Conservation (phyloP, 2,888 invertebrate genomes). For the Linnaemya vulpina region DNA sequence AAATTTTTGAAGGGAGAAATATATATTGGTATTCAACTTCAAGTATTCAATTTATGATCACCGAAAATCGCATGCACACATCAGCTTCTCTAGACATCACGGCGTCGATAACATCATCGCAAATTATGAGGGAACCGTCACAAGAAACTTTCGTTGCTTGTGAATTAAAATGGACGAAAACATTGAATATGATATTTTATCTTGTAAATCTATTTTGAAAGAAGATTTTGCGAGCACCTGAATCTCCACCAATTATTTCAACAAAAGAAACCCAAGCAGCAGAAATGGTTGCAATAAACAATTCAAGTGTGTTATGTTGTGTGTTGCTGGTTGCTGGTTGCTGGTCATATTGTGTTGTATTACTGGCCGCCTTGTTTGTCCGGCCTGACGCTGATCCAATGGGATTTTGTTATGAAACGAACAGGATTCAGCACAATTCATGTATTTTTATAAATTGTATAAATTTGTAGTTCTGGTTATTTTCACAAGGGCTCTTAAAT, state of each 20-base stretch:
- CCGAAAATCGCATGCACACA: too few relatives aligned
- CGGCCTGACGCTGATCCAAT: conserved; percentile 49
- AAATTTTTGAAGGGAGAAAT: too few relatives aligned
- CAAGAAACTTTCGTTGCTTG: background rate
- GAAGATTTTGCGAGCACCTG: background rate
- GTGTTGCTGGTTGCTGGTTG: background rate
- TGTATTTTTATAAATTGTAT: conserved; percentile 53
- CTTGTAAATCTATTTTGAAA: background rate
- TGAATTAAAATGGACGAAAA: background rate
- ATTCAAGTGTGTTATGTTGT: conserved; percentile 39
- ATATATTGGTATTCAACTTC: too few relatives aligned
- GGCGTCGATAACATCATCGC: background rate
- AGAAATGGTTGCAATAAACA: conserved; percentile 43
- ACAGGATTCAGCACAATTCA: conserved; percentile 35
- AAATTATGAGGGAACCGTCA: background rate
- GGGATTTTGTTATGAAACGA: conserved; percentile 56
- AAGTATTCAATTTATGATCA: too few relatives aligned
- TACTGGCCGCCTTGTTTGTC: conserved; percentile 40
- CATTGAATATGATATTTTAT: background rate
- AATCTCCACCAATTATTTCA: background rate
- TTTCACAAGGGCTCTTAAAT: conserved; percentile 44
- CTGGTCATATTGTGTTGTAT: conserved; percentile 11
- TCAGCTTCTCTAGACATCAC: background rate
- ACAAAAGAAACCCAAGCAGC: conserved; percentile 10
- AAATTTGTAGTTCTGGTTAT: conserved; percentile 45